Evolutionary conservation across 30 jellyfish, hydroid and myxozoan species (phyloP).

Genomic region (Rhopilema esculentum): DNA sequence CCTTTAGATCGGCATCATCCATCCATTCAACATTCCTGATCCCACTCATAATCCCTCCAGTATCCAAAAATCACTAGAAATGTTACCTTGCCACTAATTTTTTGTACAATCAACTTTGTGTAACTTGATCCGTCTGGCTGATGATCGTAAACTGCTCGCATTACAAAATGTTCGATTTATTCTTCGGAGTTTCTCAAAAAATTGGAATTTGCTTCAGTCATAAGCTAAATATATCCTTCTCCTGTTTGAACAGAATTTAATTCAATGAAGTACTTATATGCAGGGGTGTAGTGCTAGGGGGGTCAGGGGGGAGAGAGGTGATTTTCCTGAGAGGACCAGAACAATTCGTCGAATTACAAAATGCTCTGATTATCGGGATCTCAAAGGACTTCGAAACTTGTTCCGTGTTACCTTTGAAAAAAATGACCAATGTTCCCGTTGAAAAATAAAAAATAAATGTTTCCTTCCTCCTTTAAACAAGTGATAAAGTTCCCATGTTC

Average conservation of each 20-base stretch:
- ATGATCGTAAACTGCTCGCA: background rate
- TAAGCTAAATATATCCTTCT: background rate
- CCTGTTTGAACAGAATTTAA: background rate
- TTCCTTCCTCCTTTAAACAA: background rate
- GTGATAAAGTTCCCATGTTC: background rate
- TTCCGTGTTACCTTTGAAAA: background rate
- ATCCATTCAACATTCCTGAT: conserved; percentile 3
- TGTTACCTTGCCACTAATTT: background rate
- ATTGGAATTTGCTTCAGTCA: background rate
- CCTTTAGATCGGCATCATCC: conserved; percentile 1
- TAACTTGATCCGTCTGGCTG: background rate
- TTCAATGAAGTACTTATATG: background rate
- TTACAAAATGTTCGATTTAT: background rate
- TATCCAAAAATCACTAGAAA: background rate
- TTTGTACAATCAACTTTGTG: background rate
- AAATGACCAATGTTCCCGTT: background rate
- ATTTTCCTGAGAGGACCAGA: background rate
- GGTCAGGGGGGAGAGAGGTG: background rate
- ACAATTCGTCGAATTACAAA: background rate
- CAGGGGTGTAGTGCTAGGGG: background rate
- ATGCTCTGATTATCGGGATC: background rate
- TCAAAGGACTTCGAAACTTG: background rate
- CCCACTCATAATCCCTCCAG: background rate
- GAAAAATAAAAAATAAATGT: background rate
- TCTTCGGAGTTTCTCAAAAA: background rate